Conservation (phyloP, 2,797 vertebrate genomes). For the Typhlichthys eigenmanni region DNA sequence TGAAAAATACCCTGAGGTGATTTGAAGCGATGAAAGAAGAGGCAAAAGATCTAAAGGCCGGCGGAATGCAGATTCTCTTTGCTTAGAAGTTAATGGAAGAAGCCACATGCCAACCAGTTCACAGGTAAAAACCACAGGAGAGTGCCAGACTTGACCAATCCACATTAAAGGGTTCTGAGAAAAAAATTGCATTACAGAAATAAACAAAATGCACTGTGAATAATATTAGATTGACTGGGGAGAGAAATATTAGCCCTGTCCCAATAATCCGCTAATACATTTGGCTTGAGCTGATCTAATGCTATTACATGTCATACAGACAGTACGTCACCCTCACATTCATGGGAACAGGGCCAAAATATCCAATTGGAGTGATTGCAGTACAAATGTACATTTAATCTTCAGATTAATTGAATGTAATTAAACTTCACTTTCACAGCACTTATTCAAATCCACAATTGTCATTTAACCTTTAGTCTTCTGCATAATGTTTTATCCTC, state of each 20-base stretch:
- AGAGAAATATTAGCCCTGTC: conserved; percentile 1
- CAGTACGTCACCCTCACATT: neutral
- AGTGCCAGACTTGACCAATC: conserved; percentile 44
- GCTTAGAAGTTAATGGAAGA: conserved; percentile 56
- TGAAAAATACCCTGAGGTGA: conserved; percentile 33
- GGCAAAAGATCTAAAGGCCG: conserved; percentile 44
- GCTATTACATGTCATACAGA: neutral
- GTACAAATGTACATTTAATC: neutral
- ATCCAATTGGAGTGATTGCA: neutral
- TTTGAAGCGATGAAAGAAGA: conserved; percentile 56
- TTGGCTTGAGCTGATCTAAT: conserved; percentile 10
- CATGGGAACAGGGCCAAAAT: neutral
- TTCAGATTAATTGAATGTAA: neutral
- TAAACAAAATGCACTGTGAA: conserved; percentile 1
- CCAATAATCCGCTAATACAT: conserved; percentile 6
- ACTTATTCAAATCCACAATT: neutral
- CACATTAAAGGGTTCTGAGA: conserved; percentile 26
- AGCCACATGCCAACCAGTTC: conserved; percentile 26
- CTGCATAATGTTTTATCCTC: neutral
- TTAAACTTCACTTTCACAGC: neutral
- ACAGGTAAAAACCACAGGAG: conserved; percentile 45
- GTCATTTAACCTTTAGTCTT: neutral
- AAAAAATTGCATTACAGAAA: conserved; percentile 22
- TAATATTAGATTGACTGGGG: conserved; percentile 12
- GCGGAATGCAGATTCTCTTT: conserved; percentile 64